Percentiles rank a stretch among this genome's conserved stretches.
phyloP scores from a whole-genome alignment of 2,888 invertebrate species.

The Agonum fuliginosum region DNA sequence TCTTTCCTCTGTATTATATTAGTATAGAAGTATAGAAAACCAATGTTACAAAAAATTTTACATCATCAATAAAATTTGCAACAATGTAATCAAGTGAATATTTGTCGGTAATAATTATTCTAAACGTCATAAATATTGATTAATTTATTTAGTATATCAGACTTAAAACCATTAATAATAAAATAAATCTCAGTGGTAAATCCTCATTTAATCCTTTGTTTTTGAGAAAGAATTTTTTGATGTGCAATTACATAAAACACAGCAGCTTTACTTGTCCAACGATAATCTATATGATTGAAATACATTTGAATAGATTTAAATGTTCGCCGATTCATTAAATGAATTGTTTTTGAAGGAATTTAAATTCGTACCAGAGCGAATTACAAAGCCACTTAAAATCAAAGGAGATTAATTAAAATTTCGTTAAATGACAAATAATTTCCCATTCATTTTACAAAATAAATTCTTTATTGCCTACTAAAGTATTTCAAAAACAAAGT shows the following conservation, averaged over 20 bases:
- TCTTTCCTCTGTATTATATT: too few species aligned
- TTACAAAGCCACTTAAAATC: constrained; percentile 51
- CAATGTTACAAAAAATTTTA: too few species aligned
- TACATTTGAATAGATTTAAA: constrained; percentile 43
- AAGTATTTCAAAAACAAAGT: neutral
- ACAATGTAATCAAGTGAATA: too few species aligned
- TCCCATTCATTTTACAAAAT: constrained; percentile 8
- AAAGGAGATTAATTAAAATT: constrained; percentile 52
- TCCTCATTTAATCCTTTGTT: constrained; percentile 15
- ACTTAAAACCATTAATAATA: constrained; percentile 2
- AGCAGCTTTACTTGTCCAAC: constrained; percentile 10
- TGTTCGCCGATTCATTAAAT: constrained; percentile 41
- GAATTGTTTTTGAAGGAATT: constrained; percentile 52
- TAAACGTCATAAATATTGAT: neutral
- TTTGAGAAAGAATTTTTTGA: constrained; percentile 10
- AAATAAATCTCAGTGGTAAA: constrained; percentile 16
- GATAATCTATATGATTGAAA: constrained; percentile 40
- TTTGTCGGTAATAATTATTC: too few species aligned
- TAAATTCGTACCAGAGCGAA: constrained; percentile 36
- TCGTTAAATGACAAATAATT: constrained; percentile 45
- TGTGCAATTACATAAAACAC: constrained; percentile 12
- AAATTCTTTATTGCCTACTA: constrained; percentile 4
- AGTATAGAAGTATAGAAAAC: too few species aligned
- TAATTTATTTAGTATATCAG: neutral
- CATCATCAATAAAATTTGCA: too few species aligned